Conservation (phyloP, 2,113 vertebrate genomes). For the Chaetorhynchus papuensis region DNA sequence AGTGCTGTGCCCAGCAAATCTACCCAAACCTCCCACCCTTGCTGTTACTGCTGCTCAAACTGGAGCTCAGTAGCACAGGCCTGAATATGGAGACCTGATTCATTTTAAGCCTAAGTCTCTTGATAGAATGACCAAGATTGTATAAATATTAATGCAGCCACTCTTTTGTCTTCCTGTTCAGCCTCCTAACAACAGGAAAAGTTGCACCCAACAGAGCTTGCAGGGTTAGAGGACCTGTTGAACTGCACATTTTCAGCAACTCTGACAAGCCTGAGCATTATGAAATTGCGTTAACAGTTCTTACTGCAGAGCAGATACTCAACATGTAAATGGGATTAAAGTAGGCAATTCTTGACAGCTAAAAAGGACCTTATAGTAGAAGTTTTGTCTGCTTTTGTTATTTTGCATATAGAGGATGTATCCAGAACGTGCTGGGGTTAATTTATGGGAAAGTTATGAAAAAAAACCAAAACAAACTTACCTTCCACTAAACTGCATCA, state of each 20-base stretch:
- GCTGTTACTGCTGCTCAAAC: neutral
- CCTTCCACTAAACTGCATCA: conserved; percentile 71
- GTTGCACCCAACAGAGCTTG: too few species aligned
- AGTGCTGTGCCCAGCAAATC: neutral
- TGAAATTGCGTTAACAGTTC: neutral
- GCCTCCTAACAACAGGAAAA: neutral
- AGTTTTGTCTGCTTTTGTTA: neutral
- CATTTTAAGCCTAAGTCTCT: neutral
- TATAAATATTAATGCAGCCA: neutral
- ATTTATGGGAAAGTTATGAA: neutral
- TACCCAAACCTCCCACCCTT: neutral
- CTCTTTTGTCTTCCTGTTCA: neutral
- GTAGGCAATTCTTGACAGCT: neutral
- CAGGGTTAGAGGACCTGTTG: neutral
- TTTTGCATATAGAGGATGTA: neutral
- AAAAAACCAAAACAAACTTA: conserved; percentile 51
- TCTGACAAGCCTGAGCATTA: neutral
- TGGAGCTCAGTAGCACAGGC: neutral
- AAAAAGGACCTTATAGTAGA: neutral
- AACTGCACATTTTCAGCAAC: neutral
- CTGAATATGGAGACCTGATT: neutral
- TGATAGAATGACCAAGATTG: neutral
- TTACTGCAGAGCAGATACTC: neutral
- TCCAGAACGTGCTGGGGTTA: neutral
- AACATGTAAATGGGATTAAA: neutral